These are phyloP conservation scores for Dicyrtomina minuta DNA, from an alignment of 2,888 invertebrate species.

Conservation along the genomic window DNA sequence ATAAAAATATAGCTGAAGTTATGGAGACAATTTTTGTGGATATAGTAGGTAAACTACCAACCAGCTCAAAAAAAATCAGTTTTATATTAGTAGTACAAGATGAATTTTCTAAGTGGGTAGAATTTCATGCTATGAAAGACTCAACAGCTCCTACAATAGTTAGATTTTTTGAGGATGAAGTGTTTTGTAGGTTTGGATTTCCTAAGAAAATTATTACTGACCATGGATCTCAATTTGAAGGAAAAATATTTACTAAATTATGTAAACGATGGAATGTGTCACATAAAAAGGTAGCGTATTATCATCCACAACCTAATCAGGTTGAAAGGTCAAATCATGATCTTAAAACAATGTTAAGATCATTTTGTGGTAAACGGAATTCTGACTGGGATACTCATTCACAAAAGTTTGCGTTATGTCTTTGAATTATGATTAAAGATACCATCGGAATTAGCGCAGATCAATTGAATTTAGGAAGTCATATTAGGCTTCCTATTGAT, in stretches of 20 bases:
- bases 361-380: constrained; percentile 27
- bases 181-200: constrained; percentile 39
- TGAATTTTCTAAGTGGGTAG: constrained; percentile 38
- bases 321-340: no score
- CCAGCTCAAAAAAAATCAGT: constrained; percentile 36
- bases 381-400: constrained; percentile 33
- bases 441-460: constrained; percentile 30
- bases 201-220: constrained; percentile 37
- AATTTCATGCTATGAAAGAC: no score
- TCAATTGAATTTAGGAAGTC: constrained; percentile 31
- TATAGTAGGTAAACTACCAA: no score
- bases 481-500: constrained; percentile 35
- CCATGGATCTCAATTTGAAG: constrained; percentile 40
- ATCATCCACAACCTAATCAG: constrained; percentile 38
- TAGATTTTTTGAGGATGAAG: no score
- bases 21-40: constrained; percentile 38
- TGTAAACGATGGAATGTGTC: constrained; percentile 36
- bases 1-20: constrained; percentile 2
- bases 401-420: no score
- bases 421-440: constrained; percentile 25
- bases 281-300: constrained; percentile 26
- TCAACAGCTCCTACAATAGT: no score
- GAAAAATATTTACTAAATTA: constrained; percentile 29
- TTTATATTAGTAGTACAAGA: constrained; percentile 40
- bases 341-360: constrained; percentile 33